Base-by-base conservation (phyloP, 2,797 vertebrate species). In the Clarias platycephalus region DNA sequence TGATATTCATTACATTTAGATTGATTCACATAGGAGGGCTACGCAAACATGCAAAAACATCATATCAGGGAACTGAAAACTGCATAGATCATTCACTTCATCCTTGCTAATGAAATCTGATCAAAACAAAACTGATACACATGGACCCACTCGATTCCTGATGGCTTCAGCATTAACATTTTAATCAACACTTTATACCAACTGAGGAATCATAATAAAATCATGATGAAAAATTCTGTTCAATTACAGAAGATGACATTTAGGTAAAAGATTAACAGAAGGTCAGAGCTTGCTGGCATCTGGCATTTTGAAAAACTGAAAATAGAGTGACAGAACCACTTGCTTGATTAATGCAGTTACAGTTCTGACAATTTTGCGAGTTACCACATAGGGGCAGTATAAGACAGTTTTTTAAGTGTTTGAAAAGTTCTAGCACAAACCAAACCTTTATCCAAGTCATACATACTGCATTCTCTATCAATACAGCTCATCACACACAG, bases 381-480 rank as follows among this genome's bases (percentile, higher is more conserved):
- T 83, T 58, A 53, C 86, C 86, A 86, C 88, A 85, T 18, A 49
- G 84, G 62, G 86, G 88, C 77, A 89, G 88, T 70, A 87, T 24
- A 22, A 70, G 66, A 81, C 71, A 83, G 79, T 28, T 71, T 53
- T 20, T 26, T 44, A 60, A 80, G n/a, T 64, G 0, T 10, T 49
- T 53, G 7, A 79, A 0, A 5, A 10, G 5, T 18, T 40, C 57
- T 40, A 20, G 8, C 37, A 68, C 26, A 84, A 53, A 5, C 12
- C 20, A 58, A 8, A 74, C 49, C 26, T 13, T 62, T 63, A 44
- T 5, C 18, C 22, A 64, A 26, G 31, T 40, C 1, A 40, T 37
- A 83, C 18, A 64, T 77, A 70, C 63, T 24, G 20, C 20, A 34
- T 55, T 53, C n/a, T 71, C 31, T 63, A 57, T n/a, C 2, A n/a